These are phyloP conservation scores for Alligator sinensis DNA, from an alignment of 2,113 vertebrate species.

Conservation along the genomic window DNA sequence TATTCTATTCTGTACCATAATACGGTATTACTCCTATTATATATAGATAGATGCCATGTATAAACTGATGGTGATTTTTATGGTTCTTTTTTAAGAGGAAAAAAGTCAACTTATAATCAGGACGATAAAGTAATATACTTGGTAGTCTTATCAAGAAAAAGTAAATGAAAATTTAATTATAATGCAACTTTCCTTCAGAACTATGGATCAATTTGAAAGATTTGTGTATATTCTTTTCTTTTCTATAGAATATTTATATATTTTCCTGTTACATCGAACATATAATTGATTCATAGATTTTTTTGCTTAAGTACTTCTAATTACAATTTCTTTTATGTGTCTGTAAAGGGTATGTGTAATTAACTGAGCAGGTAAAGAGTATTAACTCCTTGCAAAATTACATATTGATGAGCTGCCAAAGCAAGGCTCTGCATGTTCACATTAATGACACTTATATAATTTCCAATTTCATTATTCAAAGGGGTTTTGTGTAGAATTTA, in stretches of 20 bases:
- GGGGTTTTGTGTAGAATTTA: background rate
- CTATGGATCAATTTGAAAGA: background rate
- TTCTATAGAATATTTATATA: background rate
- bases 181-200: background rate
- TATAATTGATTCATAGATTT: background rate
- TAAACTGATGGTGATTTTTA: too few species aligned
- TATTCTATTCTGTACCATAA: too few species aligned
- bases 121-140: too few species aligned
- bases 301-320: background rate
- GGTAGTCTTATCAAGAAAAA: background rate
- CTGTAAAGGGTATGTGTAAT: background rate
- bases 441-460: background rate
- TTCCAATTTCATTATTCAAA: background rate
- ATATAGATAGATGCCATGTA: too few species aligned
- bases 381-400: background rate
- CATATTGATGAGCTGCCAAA: background rate
- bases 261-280: background rate
- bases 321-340: background rate
- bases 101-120: too few species aligned
- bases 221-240: background rate
- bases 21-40: too few species aligned
- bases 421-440: background rate
- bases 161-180: background rate
- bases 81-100: too few species aligned
- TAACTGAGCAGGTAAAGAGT: background rate